Evolutionary conservation across 1,140 invertebrate genomes (phyloP), one percentile per base, ranked within the genome.

Genomic region (Dinoponera quadriceps): DNA sequence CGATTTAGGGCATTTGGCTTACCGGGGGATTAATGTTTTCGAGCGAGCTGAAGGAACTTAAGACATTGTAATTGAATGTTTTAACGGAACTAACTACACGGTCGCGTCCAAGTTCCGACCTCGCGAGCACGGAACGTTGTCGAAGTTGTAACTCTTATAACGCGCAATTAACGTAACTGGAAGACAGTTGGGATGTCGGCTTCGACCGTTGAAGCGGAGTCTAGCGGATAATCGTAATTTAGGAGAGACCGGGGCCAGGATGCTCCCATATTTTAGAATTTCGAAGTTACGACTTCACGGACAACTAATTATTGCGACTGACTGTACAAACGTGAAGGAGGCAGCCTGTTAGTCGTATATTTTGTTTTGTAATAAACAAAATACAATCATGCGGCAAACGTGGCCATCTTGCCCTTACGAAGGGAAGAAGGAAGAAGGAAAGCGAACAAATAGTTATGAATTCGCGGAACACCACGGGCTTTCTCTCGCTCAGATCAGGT

Each of bases 1-100:
- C 81, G 54, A 87, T 87, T 87, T 84, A 72, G 68, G 63, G 62
- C 74, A 68, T 84, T 84, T 29, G 38, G 85, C 85, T 87, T 87
- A 86, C 81, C 33, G 18, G 14, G n/a, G 84, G 85, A 87, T 87
- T 87, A 86, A 87, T 87, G 86, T 86, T 87, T 87, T 84, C 73
- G 62, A 84, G 83, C 82, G 68, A 72, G 73, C 62, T 68, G 62
- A 69, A 80, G 60, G 68, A 87, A 87, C 85, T 87, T 78, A n/a
- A 73, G 73, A 74, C 81, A 74, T 86, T 80, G 85, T 87, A 87
- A 87, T 87, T 87, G 85, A 87, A 87, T 87, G 85, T 87, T 87
- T 87, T 87, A 84, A 69, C 72, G 44, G 44, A 84, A 60, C 48
- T 59, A 82, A 54, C 38, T 75, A 75, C 65, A 22, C 33, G 44